phyloP scores from a whole-genome alignment of 2,888 invertebrate genomes.

The Brachynemurus nebulosus region DNA sequence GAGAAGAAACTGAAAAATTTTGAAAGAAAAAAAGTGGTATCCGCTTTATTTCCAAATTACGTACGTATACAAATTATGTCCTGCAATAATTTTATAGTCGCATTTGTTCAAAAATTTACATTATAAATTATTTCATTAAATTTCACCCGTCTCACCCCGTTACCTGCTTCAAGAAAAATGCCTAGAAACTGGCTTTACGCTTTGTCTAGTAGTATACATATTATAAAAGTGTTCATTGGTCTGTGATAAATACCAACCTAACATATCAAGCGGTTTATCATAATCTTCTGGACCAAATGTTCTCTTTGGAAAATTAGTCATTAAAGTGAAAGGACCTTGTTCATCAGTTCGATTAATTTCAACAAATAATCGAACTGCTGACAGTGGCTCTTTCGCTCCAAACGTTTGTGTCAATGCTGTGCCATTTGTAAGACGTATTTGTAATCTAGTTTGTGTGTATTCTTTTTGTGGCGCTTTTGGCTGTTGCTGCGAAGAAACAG shows the following conservation, averaged over 20 bases:
- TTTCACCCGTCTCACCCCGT: too few relatives aligned
- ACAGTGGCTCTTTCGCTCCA: slow-evolving; percentile 73
- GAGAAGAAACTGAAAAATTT: too few relatives aligned
- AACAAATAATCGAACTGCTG: slow-evolving; percentile 79
- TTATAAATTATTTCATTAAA: too few relatives aligned
- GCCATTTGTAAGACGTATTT: slow-evolving; percentile 68
- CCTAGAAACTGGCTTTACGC: too few relatives aligned
- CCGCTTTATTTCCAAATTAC: too few relatives aligned
- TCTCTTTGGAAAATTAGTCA: slow-evolving; percentile 86
- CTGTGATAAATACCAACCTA: slow-evolving; percentile 49
- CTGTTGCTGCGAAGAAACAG: slow-evolving; percentile 29
- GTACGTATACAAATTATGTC: too few relatives aligned
- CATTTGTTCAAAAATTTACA: too few relatives aligned
- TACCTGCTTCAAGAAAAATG: too few relatives aligned
- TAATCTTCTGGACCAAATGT: slow-evolving; percentile 78
- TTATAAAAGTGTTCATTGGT: too few relatives aligned
- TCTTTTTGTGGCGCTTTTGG: slow-evolving; percentile 34
- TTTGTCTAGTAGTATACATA: too few relatives aligned
- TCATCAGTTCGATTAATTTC: slow-evolving; percentile 69
- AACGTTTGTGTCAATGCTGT: slow-evolving; percentile 59
- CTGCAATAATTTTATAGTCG: too few relatives aligned
- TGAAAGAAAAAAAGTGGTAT: too few relatives aligned
- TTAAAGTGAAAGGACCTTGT: slow-evolving; percentile 57
- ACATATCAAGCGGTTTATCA: slow-evolving; percentile 66
- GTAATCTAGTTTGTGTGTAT: slow-evolving; percentile 55